Evolutionary conservation across 2,888 invertebrate species (phyloP), one percentile per base, ranked within the genome.

Genomic region (Cosmia trapezina): DNA sequence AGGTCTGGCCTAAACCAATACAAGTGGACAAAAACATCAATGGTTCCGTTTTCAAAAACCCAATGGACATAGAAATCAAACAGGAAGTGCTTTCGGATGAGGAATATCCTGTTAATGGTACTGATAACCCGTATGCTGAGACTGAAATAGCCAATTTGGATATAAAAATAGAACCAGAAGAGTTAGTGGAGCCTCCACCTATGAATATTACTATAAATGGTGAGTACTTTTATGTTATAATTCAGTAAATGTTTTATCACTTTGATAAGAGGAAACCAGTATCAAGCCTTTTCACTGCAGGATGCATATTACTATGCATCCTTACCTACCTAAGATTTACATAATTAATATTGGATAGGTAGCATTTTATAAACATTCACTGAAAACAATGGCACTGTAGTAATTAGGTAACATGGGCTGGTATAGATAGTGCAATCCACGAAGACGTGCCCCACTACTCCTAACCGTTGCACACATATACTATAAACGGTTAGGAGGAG

Each of bases 81-180:
- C 90, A 95, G 79, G 96, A 96, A 83, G 86, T 93, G 0, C 4
- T 94, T 41, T 92, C 94, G 0, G 95, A 95, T 65, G 92, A 93
- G 22, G 95, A 95, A 67, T 85, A 89, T 80, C 85, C 86, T 43
- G 12, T 61, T 7, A 77, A 81, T 69, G 57, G 45, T 65, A 70
- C n/a, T 57, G 86, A 89, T 33, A 89, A 85, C 70, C 72, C 82
- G 1, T 84, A 81, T 37, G 62, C 41, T 49, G 85, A 80, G 7
- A 19, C 43, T 7, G 81, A 84, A 76, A 61, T 83, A 14, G 78
- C 75, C 4, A 80, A 81, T 76, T 65, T 93, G 67, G 95, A 95
- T n/a, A 95, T 95, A 12, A 95, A 96, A 83, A 88, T 94, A 62
- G 96, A 96, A 81, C 94, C 94, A 0, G 95, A 94, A 71, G 95